Conservation (phyloP, 2,797 vertebrate genomes). For the Sebastiscus tertius region DNA sequence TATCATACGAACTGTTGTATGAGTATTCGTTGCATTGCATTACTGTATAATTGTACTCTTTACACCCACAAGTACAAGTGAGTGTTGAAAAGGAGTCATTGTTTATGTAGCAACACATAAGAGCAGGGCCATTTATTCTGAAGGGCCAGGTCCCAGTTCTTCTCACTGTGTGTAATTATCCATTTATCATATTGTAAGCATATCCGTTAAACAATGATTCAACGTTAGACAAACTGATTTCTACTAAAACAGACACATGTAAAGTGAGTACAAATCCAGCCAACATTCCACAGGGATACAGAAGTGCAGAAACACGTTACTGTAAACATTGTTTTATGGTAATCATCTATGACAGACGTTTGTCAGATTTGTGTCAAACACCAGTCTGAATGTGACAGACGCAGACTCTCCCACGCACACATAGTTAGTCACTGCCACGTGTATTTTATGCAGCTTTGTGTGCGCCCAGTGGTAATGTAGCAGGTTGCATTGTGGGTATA, state of each 20-base stretch:
- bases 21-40: not conserved
- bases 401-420: not conserved
- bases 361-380: no score
- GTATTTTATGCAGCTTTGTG: conserved; percentile 6
- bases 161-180: not conserved
- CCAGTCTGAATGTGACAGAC: not conserved
- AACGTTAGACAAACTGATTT: not conserved
- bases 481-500: conserved; percentile 52
- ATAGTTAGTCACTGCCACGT: not conserved
- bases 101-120: not conserved
- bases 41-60: not conserved
- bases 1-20: no score
- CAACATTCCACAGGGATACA: not conserved
- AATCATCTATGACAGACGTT: not conserved
- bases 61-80: no score
- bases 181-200: not conserved
- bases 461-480: conserved; percentile 36
- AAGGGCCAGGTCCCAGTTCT: not conserved
- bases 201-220: not conserved
- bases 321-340: not conserved
- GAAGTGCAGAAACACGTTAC: not conserved
- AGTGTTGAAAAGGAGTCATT: not conserved
- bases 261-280: not conserved
- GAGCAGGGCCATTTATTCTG: not conserved
- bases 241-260: not conserved